These are phyloP conservation scores for Bubo bubo DNA, from an alignment of 2,113 vertebrate genomes.

Conservation along the genomic window DNA sequence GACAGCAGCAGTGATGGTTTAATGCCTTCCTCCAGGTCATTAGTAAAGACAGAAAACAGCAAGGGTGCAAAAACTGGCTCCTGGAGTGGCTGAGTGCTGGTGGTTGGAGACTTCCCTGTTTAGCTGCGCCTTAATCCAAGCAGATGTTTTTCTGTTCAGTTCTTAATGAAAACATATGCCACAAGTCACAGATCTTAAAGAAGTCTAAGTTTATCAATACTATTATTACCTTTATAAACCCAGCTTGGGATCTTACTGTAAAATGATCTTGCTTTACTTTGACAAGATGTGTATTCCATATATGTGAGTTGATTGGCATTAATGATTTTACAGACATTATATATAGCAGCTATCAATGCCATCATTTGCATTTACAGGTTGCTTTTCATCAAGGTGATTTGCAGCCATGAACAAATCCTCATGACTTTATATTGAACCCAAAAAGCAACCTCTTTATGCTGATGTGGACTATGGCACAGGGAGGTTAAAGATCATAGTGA, in stretches of 20 bases:
- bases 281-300: not conserved
- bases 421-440: not conserved
- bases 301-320: not conserved
- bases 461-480: accelerated
- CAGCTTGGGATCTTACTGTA: not conserved
- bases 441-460: not conserved
- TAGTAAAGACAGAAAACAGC: not conserved
- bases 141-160: not conserved
- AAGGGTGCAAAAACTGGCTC: too few species aligned
- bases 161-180: not conserved
- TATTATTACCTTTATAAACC: not conserved
- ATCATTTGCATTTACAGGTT: not conserved
- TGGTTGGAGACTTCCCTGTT: not conserved
- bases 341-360: not conserved
- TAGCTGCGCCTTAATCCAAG: not conserved
- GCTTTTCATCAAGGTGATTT: not conserved
- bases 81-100: not conserved
- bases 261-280: not conserved
- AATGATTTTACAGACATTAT: not conserved
- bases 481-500: not conserved
- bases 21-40: not conserved
- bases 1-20: not conserved
- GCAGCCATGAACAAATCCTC: not conserved
- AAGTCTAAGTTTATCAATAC: not conserved
- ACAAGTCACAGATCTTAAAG: not conserved